Evolutionary conservation across 2,888 invertebrate species (phyloP), one percentile per base, ranked within the genome.

Genomic region (Linnaemya vulpina): DNA sequence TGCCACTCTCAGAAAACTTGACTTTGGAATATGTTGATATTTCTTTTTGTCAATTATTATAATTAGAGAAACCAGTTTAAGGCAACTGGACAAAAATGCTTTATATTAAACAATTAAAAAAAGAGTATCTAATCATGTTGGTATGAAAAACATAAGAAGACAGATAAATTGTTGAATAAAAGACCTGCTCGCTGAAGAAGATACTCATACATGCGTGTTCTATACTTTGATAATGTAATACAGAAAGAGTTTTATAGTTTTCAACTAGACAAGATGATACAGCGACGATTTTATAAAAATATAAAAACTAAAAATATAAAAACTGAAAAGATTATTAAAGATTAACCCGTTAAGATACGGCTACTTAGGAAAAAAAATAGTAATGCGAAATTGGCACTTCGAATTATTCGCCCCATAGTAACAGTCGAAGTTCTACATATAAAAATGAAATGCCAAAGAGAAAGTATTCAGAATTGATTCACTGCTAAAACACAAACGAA

Each of bases 11-110:
- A 30, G 40, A 20, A 46, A 53, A 63, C 46, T 38, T 55, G 35
- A 17, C 63, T 46, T 74, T 60, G 22, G n/a, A 53, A 15, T 53
- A 49, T 20, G 25, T 51, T 55, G 51, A 20, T 40, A 30, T 51
- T 3, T 49, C 40, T 60, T 22, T 38, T 63, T 74, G 75, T 75
- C 82, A 85, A 85, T 82, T 85, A 85, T 82, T 79, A 78, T 71
- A 79, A 82, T 85, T 81, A 78, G 63, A 65, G 51, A 71, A 80
- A 80, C 84, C 38, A 20, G 80, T 84, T 84, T 75, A 35, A 46
- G 65, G 25, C 55, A 76, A 55, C 17, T 15, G 30, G 30, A 13
- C 40, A 25, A 71, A 71, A 60, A 70, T 1, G 46, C 38, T 73
- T 65, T 35, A 65, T 49, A 58, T 73, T 49, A 70, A 58, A 71